Base-by-base conservation (phyloP, 2,113 vertebrate genomes). In the Rhinolophus sinicus region DNA sequence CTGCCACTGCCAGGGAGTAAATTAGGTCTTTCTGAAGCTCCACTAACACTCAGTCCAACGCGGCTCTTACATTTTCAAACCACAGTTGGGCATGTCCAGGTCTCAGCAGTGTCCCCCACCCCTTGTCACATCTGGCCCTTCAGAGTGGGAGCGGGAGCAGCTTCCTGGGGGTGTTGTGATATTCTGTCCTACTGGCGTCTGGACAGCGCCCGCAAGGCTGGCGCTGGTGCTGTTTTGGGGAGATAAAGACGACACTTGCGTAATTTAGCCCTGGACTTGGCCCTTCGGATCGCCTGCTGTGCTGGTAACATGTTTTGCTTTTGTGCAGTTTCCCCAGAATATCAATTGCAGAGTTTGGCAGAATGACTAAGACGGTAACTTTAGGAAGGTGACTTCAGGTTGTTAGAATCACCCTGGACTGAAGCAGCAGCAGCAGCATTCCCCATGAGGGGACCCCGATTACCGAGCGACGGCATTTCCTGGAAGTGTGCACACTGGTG, bases 201-300 rank as follows among this genome's bases (percentile, higher is more conserved):
- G 13, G 38, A n/a, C 9, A 19, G 62, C 0, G 2, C 12, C 8
- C 7, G 11, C 0, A 8, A 24, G 3, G 15, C 33, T 5, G 16
- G 90, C 0, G 12, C 75, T 14, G 11, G 47, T 47, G 9, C 38
- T 28, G 26, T 4, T 22, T 8, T 0, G 12, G 30, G 44, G 77
- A 16, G 56, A 30, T 26, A 58, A 7, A 54, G 52, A 19, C 12
- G n/a, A 26, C 44, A 52, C n/a, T 13, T 11, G 58, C 28, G 33
- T 75, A 11, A 26, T 3, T 58, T 8, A 33, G 50, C 62, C 15
- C 38, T 38, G 81, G 15, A 14, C 54, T 15, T 6, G 35, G 10
- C 35, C 54, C 24, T 84, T 2, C 3, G 22, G 22, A 4, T 22
- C 2, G 10, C 33, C 52, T 16, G 8, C 60, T 60, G 10, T 77